A percentile compares a stretch with the other conserved stretches of the same genome.
These are phyloP conservation scores for Dinocampus coccinellae DNA, from an alignment of 2,888 invertebrate species.

Conservation along the genomic window DNA sequence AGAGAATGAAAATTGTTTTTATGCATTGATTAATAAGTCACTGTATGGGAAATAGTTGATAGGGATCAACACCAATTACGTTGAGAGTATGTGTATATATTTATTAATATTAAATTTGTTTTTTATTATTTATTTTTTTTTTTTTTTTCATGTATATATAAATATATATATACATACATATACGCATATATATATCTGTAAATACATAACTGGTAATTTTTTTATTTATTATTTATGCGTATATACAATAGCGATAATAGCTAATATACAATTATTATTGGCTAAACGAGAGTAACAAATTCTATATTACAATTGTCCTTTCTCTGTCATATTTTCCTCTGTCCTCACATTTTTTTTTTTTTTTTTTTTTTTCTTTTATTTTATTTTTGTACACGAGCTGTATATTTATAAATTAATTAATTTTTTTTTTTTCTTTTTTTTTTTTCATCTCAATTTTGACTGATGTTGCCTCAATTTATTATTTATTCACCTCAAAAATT, in stretches of 20 bases:
- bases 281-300: conserved; percentile 67
- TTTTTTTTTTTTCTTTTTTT: conserved; percentile 3
- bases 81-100: conserved; percentile 37
- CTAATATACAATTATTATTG: conserved; percentile 64
- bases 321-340: too few species aligned
- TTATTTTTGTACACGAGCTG: conserved; percentile 2
- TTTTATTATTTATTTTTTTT: conserved; percentile 51
- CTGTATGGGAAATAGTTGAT: conserved; percentile 1
- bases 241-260: conserved; percentile 55
- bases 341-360: too few species aligned
- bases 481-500: background rate
- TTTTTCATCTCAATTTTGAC: background rate
- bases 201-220: conserved; percentile 51
- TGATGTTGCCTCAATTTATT: background rate
- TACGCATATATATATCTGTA: conserved; percentile 40
- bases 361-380: background rate
- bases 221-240: conserved; percentile 48
- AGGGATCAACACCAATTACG: conserved; percentile 12
- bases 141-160: conserved; percentile 7
- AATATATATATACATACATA: conserved; percentile 13
- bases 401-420: conserved; percentile 13
- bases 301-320: conserved; percentile 62
- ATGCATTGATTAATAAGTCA: background rate
- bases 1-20: background rate
- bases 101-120: too few species aligned